Conservation (phyloP, 2,113 vertebrate species). For the Cyanoderma ruficeps region DNA sequence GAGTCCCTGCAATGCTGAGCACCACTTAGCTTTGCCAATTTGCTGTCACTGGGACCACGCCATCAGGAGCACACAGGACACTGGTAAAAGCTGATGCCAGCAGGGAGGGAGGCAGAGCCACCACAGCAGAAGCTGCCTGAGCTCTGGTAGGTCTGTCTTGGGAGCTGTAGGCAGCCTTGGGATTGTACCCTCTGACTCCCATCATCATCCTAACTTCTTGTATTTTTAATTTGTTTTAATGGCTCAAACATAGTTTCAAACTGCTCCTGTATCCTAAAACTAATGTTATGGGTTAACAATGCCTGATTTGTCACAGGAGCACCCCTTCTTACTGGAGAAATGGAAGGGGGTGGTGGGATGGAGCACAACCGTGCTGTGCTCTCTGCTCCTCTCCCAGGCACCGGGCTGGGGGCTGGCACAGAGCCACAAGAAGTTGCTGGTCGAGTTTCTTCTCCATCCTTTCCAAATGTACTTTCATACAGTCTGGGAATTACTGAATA, state of each 20-base stretch:
- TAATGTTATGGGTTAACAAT: not conserved
- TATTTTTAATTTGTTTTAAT: not conserved
- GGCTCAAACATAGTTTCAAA: not conserved
- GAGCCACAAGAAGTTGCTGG: not conserved
- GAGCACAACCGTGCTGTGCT: accelerated
- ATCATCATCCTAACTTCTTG: accelerated
- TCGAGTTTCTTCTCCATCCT: not conserved
- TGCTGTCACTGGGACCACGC: not conserved
- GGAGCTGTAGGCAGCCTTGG: not conserved
- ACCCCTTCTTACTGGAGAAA: not conserved
- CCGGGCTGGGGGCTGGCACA: accelerated
- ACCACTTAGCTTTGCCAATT: not conserved
- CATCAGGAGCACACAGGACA: not conserved
- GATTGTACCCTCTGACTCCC: not conserved
- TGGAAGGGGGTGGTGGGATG: not conserved
- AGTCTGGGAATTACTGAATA: not conserved
- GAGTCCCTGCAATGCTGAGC: not conserved
- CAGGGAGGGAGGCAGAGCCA: not conserved
- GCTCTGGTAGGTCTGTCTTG: not conserved
- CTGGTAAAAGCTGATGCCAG: not conserved
- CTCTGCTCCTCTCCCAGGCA: not conserved
- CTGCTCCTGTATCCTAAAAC: not conserved
- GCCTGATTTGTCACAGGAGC: not conserved
- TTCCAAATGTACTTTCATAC: not conserved
- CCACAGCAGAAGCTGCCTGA: not conserved